phyloP scores from a whole-genome alignment of 2,113 vertebrate genomes.

The Asarcornis scutulata region DNA sequence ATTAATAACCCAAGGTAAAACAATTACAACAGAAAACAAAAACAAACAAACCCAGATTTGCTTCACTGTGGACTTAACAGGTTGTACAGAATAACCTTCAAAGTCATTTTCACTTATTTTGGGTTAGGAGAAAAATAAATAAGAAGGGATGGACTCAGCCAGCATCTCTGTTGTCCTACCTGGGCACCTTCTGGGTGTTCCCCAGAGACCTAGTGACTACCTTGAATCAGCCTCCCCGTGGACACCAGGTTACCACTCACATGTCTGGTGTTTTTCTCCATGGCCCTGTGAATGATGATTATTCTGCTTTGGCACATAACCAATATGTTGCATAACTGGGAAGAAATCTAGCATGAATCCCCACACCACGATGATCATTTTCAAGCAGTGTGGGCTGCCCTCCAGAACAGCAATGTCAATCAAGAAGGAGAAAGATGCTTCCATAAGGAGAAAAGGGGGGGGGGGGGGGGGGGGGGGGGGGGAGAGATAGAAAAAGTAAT shows the following conservation, averaged over 20 bases:
- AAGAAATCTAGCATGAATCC: slow-evolving; percentile 37
- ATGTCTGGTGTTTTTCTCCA: neutral
- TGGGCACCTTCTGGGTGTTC: neutral
- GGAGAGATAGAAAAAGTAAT: no score
- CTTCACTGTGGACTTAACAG: neutral
- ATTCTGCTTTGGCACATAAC: slow-evolving; percentile 2
- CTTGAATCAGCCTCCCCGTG: neutral
- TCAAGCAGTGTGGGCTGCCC: slow-evolving; percentile 40
- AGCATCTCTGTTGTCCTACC: neutral
- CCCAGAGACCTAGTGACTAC: neutral
- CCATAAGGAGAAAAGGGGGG: neutral
- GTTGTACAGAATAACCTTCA: neutral
- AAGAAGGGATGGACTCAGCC: neutral
- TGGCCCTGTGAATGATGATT: neutral
- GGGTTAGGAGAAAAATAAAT: neutral
- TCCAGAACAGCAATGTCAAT: slow-evolving; percentile 6
- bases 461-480: neutral
- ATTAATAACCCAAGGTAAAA: neutral
- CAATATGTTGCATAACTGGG: slow-evolving; percentile 32
- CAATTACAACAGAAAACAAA: neutral
- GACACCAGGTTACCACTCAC: neutral
- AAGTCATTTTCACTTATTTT: slow-evolving; percentile 30
- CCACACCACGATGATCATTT: neutral
- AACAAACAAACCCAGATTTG: neutral
- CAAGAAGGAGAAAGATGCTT: slow-evolving; percentile 7